These are phyloP conservation scores for Machimus atricapillus DNA, from an alignment of 2,888 invertebrate genomes.

Conservation along the genomic window DNA sequence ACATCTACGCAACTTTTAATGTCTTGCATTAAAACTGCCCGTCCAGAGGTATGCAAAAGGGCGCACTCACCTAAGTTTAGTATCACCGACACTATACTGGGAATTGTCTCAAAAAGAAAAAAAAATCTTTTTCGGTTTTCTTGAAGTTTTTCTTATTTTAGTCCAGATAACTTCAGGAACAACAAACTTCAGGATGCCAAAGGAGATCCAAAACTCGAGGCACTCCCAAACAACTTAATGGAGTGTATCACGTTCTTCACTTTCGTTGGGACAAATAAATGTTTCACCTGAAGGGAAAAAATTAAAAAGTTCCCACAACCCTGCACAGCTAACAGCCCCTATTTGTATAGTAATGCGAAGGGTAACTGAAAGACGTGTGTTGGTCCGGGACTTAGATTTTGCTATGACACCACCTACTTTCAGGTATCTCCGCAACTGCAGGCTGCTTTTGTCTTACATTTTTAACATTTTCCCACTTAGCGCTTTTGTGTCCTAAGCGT, in stretches of 20 bases:
- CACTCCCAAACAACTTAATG: conserved; percentile 4
- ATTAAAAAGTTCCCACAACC: background rate
- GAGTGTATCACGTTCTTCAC: conserved; percentile 24
- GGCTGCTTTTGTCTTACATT: background rate
- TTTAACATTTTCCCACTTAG: background rate
- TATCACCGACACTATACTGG: background rate
- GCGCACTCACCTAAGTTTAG: background rate
- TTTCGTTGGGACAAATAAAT: background rate
- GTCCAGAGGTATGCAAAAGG: background rate
- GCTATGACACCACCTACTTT: background rate
- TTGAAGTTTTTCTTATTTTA: background rate
- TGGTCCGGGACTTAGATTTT: background rate
- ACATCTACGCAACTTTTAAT: background rate
- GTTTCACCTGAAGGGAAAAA: background rate
- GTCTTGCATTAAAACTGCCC: conserved; percentile 1
- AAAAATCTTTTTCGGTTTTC: background rate
- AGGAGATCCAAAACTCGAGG: background rate
- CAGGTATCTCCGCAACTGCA: background rate
- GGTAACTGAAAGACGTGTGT: background rate
- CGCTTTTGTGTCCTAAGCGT: background rate
- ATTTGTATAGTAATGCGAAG: background rate
- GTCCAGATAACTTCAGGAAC: background rate
- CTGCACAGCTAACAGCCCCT: background rate
- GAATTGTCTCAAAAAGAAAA: background rate
- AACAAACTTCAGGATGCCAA: background rate